These are phyloP conservation scores for Leucoraja erinaceus DNA, from an alignment of 2,113 vertebrate genomes.

Conservation along the genomic window DNA sequence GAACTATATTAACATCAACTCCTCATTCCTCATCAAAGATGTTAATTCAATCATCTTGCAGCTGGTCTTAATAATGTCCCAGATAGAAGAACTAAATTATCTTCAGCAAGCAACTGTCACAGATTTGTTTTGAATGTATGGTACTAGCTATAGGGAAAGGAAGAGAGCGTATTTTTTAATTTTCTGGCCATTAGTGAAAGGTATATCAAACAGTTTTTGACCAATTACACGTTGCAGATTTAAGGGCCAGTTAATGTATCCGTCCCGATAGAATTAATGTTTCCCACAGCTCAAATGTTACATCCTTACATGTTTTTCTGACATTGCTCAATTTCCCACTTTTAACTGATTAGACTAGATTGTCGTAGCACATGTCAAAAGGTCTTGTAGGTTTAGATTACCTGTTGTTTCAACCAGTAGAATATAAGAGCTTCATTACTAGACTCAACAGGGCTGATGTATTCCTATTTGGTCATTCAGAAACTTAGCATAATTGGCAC, in stretches of 20 bases:
- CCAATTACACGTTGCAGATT: not conserved
- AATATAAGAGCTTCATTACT: not conserved
- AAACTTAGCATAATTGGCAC: not conserved
- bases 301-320: not conserved
- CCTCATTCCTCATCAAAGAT: not conserved
- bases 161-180: not conserved
- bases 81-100: not conserved
- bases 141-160: not conserved
- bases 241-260: not conserved
- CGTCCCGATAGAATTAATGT: not conserved
- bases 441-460: not conserved
- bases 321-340: not conserved
- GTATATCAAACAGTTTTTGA: not conserved
- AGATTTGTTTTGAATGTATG: not conserved
- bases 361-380: not conserved
- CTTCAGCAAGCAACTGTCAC: constrained; percentile 3
- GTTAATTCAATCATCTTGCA: constrained; percentile 14
- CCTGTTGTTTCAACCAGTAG: not conserved
- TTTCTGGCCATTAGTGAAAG: not conserved
- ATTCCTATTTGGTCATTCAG: not conserved
- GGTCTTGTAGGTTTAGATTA: not conserved
- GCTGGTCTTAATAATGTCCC: constrained; percentile 23
- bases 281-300: not conserved
- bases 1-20: not conserved
- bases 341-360: not conserved